phyloP scores from a whole-genome alignment of 2,797 vertebrate genomes.

The Fundulus diaphanus region DNA sequence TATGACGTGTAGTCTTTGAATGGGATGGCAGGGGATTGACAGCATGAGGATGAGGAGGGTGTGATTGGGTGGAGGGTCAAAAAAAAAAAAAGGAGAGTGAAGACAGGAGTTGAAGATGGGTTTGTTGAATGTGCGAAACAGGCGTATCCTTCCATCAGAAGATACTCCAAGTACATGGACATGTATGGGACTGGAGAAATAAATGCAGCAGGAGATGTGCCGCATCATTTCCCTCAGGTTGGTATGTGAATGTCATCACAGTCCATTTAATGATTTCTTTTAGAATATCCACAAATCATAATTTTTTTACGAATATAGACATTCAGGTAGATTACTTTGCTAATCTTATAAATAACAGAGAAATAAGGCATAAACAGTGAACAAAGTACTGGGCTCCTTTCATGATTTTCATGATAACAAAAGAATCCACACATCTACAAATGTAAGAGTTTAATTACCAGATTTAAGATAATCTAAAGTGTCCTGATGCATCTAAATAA shows the following conservation, averaged over 20 bases:
- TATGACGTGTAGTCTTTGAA: slow-evolving; percentile 84
- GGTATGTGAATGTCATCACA: not conserved
- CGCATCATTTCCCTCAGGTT: not conserved
- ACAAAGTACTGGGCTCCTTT: not conserved
- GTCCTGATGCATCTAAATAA: no score
- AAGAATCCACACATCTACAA: not conserved
- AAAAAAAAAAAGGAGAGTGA: slow-evolving; percentile 43
- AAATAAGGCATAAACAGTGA: not conserved
- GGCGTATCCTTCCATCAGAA: slow-evolving; percentile 41
- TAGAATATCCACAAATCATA: not conserved
- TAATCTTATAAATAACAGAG: not conserved
- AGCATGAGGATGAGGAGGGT: slow-evolving; percentile 65
- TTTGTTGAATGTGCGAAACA: slow-evolving; percentile 40
- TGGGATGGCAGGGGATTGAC: slow-evolving; percentile 79
- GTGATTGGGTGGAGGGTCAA: slow-evolving; percentile 34
- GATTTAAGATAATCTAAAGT: no score
- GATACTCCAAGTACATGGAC: slow-evolving; percentile 46
- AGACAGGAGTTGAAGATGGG: slow-evolving; percentile 68
- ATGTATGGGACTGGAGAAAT: slow-evolving; percentile 37
- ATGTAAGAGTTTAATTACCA: not conserved
- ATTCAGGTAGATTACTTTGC: not conserved
- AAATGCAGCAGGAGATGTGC: slow-evolving; percentile 26
- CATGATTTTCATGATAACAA: not conserved
- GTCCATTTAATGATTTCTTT: not conserved
- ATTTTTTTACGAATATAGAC: not conserved